Percentiles rank a stretch among this genome's conserved stretches.
These are phyloP conservation scores for Schrankia costaestrigalis DNA, from an alignment of 2,888 invertebrate species.

Conservation along the genomic window DNA sequence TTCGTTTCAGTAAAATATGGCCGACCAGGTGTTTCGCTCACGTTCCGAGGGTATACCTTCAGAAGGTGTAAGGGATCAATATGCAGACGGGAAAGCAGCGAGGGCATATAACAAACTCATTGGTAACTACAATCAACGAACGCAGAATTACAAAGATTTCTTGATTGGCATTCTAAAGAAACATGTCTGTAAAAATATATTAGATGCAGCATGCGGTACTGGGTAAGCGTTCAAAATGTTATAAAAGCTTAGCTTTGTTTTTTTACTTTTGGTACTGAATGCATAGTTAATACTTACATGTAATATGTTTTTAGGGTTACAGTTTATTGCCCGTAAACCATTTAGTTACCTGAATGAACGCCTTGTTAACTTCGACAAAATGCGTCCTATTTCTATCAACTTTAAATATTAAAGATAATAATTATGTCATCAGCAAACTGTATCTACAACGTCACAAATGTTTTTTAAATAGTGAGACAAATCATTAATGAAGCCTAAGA, in stretches of 20 bases:
- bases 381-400: too few relatives aligned
- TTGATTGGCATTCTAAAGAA: conserved; percentile 85
- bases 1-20: conserved; percentile 44
- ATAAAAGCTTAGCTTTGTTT: neutral
- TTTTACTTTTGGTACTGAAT: neutral
- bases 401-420: too few relatives aligned
- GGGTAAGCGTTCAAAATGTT: conserved; percentile 81
- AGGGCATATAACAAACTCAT: conserved; percentile 95
- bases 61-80: conserved; percentile 91
- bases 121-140: conserved; percentile 91
- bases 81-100: conserved; percentile 95
- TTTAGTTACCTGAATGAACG: too few relatives aligned
- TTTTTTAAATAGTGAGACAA: too few relatives aligned
- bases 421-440: too few relatives aligned
- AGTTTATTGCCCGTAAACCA: too few relatives aligned
- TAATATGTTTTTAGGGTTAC: too few relatives aligned
- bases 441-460: too few relatives aligned
- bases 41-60: conserved; percentile 91
- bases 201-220: conserved; percentile 95
- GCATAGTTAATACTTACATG: too few relatives aligned
- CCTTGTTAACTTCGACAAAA: too few relatives aligned
- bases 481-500: too few relatives aligned
- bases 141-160: conserved; percentile 91
- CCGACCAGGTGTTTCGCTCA: conserved; percentile 86
- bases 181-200: conserved; percentile 85